Percentiles rank a stretch among this genome's conserved stretches.
Evolutionary conservation across 2,888 invertebrate species (phyloP).

Genomic region (Drosophila anceps): DNA sequence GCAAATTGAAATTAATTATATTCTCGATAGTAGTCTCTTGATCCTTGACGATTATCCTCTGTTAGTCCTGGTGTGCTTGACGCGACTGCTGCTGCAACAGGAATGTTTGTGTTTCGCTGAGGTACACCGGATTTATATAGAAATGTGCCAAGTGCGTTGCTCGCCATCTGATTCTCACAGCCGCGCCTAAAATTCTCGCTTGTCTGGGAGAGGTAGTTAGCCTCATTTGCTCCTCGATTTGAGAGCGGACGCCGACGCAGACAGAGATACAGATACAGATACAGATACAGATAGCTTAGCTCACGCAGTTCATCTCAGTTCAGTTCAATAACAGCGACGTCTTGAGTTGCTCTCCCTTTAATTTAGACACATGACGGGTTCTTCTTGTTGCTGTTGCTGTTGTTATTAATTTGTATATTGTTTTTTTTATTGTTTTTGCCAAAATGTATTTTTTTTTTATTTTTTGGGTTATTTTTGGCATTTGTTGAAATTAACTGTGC

Average conservation of each 20-base stretch:
- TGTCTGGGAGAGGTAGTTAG: conserved; percentile 59
- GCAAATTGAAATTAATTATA: conserved; percentile 1
- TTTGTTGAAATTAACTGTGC: conserved; percentile 36
- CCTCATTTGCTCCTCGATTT: conserved; percentile 55
- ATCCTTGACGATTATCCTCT: conserved; percentile 52
- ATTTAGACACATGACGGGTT: conserved; percentile 66
- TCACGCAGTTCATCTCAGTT: conserved; percentile 51
- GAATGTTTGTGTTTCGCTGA: conserved; percentile 81
- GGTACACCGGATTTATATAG: conserved; percentile 79
- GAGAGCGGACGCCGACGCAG: conserved; percentile 42
- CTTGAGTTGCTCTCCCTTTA: conserved; percentile 62
- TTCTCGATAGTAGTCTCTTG: neutral
- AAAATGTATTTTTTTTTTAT: conserved; percentile 9
- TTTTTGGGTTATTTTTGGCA: conserved; percentile 30
- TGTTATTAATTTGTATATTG: conserved; percentile 56
- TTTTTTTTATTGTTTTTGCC: conserved; percentile 34
- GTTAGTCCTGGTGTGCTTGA: conserved; percentile 79
- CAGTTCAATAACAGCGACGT: conserved; percentile 52
- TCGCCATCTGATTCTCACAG: conserved; percentile 52
- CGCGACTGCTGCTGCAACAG: conserved; percentile 81
- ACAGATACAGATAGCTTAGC: conserved; percentile 16
- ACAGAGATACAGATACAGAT: conserved; percentile 13
- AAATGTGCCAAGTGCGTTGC: conserved; percentile 60
- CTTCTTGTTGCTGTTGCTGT: conserved; percentile 41
- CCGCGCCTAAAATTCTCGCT: conserved; percentile 61